Evolutionary conservation across 2,888 invertebrate species (phyloP).

Genomic region (Luperina testacea): DNA sequence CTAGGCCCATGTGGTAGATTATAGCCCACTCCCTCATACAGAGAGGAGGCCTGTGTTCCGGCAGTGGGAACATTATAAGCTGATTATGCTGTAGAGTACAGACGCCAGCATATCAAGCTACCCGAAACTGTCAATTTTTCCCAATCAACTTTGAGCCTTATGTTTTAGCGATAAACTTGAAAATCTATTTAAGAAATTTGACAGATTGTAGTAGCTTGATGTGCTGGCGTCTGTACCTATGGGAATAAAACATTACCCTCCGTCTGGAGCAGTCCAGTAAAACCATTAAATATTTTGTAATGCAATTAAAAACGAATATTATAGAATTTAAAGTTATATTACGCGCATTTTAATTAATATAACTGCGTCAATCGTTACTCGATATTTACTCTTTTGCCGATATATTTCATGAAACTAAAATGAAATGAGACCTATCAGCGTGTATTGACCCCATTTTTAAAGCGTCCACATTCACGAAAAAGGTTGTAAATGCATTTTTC

Average conservation of each 20-base stretch:
- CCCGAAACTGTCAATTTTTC: no score
- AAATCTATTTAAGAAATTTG: no score
- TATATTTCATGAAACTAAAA: slow-evolving; percentile 10
- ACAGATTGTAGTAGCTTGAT: no score
- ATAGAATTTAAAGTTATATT: not conserved
- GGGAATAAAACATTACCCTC: not conserved
- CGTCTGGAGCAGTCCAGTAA: not conserved
- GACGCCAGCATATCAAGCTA: no score
- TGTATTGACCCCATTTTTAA: slow-evolving; percentile 8
- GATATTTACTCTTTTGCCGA: not conserved
- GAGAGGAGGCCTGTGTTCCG: not conserved
- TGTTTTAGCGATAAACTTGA: no score
- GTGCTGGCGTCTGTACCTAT: no score
- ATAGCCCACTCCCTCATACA: not conserved
- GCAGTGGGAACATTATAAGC: not conserved
- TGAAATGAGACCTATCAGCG: slow-evolving; percentile 18
- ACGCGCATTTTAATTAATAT: not conserved
- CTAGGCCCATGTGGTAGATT: not conserved
- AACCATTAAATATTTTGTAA: not conserved
- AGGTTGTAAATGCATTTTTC: slow-evolving; percentile 43
- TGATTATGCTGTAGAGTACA: not conserved
- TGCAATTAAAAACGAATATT: not conserved
- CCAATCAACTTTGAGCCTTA: no score
- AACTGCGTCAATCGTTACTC: not conserved
- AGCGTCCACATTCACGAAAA: slow-evolving; percentile 22